These are phyloP conservation scores for Umimayanthus chanpuru DNA, from an alignment of 92 coral and sea anemone species.

Conservation along the genomic window DNA sequence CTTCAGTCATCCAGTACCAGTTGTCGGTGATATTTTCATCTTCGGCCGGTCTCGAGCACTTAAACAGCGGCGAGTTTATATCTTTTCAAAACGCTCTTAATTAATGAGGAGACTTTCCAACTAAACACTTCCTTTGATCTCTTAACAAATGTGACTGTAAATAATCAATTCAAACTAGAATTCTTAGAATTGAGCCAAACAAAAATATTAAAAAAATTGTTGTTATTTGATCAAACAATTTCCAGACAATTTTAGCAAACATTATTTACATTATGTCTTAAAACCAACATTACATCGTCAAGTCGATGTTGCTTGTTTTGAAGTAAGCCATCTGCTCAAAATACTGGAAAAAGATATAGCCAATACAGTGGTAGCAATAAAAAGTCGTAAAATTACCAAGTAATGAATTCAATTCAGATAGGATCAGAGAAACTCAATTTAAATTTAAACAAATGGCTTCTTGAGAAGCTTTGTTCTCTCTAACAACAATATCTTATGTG, in stretches of 20 bases:
- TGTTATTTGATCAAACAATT: not conserved
- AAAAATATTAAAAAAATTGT: not conserved
- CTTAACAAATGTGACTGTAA: not conserved
- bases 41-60: not conserved
- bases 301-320: not conserved
- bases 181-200: slow-evolving; percentile 1
- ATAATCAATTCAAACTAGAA: slow-evolving; percentile 9
- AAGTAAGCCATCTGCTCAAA: not conserved
- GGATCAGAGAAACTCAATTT: not conserved
- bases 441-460: not conserved
- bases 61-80: not conserved
- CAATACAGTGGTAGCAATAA: not conserved
- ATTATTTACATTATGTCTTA: not conserved
- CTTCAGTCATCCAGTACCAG: not conserved
- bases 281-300: not conserved
- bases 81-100: not conserved
- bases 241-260: not conserved
- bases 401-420: slow-evolving; percentile 5
- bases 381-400: not conserved
- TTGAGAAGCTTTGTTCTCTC: not conserved
- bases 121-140: slow-evolving; percentile 1
- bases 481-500: not conserved
- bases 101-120: not conserved
- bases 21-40: not conserved
- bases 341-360: too few species aligned